Conservation (phyloP, 2,113 vertebrate species). For the Grammomys surdaster region DNA sequence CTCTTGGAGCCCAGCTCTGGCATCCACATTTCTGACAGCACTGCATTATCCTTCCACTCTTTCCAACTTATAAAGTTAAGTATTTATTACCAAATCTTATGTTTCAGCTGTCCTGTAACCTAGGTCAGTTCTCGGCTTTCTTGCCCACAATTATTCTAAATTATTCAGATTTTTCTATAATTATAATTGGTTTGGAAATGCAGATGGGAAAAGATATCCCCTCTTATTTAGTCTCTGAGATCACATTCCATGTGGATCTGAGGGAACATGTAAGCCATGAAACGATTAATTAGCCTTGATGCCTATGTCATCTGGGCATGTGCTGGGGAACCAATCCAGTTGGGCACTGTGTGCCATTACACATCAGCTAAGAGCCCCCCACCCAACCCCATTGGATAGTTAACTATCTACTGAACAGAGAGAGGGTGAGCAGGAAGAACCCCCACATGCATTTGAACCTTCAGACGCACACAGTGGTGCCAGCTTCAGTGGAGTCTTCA, state of each 20-base stretch:
- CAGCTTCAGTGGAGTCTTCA: not conserved
- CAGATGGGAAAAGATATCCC: not conserved
- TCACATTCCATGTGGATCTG: not conserved
- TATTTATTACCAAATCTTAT: slow-evolving; percentile 28
- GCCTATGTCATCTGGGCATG: not conserved
- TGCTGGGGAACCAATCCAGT: not conserved
- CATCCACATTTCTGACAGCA: not conserved
- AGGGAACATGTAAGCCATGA: not conserved
- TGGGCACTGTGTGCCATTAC: not conserved
- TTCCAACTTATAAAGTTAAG: slow-evolving; percentile 23
- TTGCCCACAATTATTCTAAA: not conserved
- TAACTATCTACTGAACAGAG: not conserved
- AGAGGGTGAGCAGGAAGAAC: too few relatives aligned
- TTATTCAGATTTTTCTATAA: not conserved
- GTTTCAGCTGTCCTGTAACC: slow-evolving; percentile 8
- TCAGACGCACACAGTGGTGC: not conserved
- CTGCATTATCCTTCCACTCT: not conserved
- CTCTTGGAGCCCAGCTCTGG: not conserved
- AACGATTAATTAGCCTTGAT: not conserved
- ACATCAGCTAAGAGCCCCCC: not conserved
- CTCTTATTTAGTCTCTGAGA: slow-evolving; percentile 22
- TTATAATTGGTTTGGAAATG: not conserved
- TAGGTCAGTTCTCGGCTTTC: not conserved
- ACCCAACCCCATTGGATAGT: too few relatives aligned
- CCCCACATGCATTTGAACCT: not conserved